Evolutionary conservation across 2,797 vertebrate species (phyloP).

Genomic region (Heliangelus exortis): DNA sequence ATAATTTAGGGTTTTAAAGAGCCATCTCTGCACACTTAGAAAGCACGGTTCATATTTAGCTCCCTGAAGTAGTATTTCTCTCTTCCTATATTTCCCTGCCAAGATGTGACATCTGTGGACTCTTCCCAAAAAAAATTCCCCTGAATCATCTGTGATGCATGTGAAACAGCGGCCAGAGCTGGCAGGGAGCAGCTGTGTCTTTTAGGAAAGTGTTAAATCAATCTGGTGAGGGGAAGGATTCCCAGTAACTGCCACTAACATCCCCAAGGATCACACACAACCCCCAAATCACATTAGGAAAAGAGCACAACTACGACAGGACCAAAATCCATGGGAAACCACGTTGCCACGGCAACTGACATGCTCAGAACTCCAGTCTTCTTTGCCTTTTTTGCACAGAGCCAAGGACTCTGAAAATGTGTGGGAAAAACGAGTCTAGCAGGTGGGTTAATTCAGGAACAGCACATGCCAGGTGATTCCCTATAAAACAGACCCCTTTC

Average conservation of each 20-base stretch:
- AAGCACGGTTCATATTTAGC: constrained; percentile 50
- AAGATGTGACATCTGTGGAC: constrained; percentile 57
- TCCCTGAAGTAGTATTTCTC: not conserved
- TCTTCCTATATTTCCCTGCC: constrained; percentile 22
- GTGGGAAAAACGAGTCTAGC: not conserved
- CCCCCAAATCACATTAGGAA: not conserved
- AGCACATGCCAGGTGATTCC: not conserved
- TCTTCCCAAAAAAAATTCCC: constrained; percentile 44
- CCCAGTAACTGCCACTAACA: not conserved
- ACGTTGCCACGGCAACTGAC: constrained; percentile 29
- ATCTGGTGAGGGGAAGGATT: not conserved
- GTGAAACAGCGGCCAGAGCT: not conserved
- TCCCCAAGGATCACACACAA: not conserved
- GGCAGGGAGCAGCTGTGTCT: constrained; percentile 2
- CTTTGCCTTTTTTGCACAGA: constrained; percentile 13
- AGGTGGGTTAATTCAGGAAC: not conserved
- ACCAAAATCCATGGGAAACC: not conserved
- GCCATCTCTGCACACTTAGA: constrained; percentile 5
- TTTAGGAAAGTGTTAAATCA: not conserved
- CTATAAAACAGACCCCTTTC: not conserved
- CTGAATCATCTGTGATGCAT: constrained; percentile 43
- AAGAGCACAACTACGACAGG: not conserved
- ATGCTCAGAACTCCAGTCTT: constrained; percentile 7
- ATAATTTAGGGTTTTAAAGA: not conserved
- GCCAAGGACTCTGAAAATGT: not conserved